Evolutionary conservation across 2,113 vertebrate species (phyloP), one percentile per base, ranked within the genome.

Genomic region (Anhinga rufa): DNA sequence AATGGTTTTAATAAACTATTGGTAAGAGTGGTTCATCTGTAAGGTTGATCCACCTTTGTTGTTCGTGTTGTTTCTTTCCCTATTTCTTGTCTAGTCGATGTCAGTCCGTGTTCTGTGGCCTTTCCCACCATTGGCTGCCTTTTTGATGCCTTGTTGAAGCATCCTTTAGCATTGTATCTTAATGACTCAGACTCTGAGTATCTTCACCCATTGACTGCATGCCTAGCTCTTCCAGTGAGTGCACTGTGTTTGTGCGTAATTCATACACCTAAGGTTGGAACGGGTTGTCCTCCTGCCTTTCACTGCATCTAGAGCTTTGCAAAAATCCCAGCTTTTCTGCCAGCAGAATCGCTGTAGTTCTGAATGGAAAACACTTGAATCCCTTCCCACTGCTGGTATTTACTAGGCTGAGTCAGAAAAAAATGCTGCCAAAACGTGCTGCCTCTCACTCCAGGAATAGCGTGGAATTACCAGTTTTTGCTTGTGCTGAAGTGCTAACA

Each of bases 401-500:
- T 88, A 57, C 75, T 57, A 71, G 77, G 34, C 74, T 92, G 89
- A 89, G 84, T 95, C 78, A 96, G 90, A 80, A 76, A 48, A 48
- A 95, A 72, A 12, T 6, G 4, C 55, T 84, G 84, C 87, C 84
- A 91, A 89, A 36, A 48, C n/a, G 51, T 77, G 51, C 64, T 88
- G 51, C n/a, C 21, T 82, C 46, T 95, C 60, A 22, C 54, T 80
- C 70, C 66, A 83, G 61, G 48, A 82, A 64, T 71, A 66, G n/a
- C 57, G 55, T 3, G 6, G 89, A 91, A 82, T 82, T 42, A 55
- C 0, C 9, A 0, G 0, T 0, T 90, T 92, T 57, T 13, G 11
- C 82, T 76, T 93, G 80, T 83, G 89, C 83, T 83, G 80, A 82
- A 82, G 54, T 91, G 80, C 91, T 86, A 61, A 74, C 84, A 61